phyloP scores from a whole-genome alignment of 2,797 vertebrate genomes.

The Onychomys torridus region DNA sequence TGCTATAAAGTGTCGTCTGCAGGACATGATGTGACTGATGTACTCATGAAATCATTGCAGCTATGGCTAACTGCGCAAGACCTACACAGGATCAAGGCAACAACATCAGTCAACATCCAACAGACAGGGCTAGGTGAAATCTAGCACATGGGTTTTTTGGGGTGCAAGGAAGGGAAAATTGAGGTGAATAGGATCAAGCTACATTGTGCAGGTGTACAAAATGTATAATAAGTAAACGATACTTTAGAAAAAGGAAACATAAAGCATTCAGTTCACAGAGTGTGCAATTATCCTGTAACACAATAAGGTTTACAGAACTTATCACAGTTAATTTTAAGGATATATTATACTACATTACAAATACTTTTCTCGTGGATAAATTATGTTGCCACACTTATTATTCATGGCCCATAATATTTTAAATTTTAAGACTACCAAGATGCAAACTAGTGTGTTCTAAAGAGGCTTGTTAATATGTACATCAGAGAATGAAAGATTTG shows the following conservation, averaged over 20 bases:
- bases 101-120: not conserved
- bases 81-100: not conserved
- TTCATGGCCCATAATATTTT: not conserved
- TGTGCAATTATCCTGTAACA: not conserved
- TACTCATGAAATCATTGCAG: not conserved
- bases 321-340: not conserved
- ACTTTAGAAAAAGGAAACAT: not conserved
- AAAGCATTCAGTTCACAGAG: conserved; percentile 2
- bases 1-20: not conserved
- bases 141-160: not conserved
- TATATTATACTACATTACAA: not conserved
- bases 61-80: not conserved
- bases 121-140: not conserved
- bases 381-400: not conserved
- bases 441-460: not conserved
- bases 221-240: not conserved
- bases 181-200: not conserved
- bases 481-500: conserved; percentile 24
- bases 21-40: too few relatives aligned
- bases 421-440: conserved; percentile 24
- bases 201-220: not conserved
- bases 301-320: not conserved
- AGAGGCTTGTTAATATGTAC: not conserved
- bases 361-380: conserved; percentile 20
- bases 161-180: not conserved